These are phyloP conservation scores for Meloe dianella DNA, from an alignment of 2,888 invertebrate species.

Conservation along the genomic window DNA sequence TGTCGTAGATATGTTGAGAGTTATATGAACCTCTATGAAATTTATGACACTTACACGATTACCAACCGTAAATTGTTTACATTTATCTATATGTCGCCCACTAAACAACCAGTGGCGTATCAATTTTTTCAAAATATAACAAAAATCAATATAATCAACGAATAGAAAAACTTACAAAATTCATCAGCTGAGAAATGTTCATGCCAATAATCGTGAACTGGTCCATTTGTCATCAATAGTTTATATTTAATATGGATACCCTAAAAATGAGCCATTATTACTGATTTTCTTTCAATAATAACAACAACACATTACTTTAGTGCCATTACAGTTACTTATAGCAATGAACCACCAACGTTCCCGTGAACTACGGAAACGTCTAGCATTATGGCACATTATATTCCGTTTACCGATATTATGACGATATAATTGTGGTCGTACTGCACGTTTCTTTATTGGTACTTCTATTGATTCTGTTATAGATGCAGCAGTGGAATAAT, in stretches of 20 bases:
- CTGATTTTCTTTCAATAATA: no score
- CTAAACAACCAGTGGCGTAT: no score
- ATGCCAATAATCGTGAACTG: conserved; percentile 79
- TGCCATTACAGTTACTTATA: conserved; percentile 77
- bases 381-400: conserved; percentile 69
- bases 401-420: conserved; percentile 35
- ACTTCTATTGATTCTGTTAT: conserved; percentile 16
- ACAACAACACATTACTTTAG: no score
- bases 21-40: no score
- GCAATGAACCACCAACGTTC: conserved; percentile 96
- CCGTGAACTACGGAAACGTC: conserved; percentile 78
- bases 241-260: conserved; percentile 81
- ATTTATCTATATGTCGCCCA: no score
- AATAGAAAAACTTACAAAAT: conserved; percentile 76
- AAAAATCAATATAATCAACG: no score
- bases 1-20: no score
- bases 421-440: conserved; percentile 55
- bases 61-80: no score
- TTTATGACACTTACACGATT: no score
- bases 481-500: background rate
- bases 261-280: no score
- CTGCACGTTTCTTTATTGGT: conserved; percentile 50
- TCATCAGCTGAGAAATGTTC: conserved; percentile 95
- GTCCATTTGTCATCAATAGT: conserved; percentile 88
- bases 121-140: no score